Base-by-base conservation (phyloP, 2,797 vertebrate species). In the Peromyscus attwateri region DNA sequence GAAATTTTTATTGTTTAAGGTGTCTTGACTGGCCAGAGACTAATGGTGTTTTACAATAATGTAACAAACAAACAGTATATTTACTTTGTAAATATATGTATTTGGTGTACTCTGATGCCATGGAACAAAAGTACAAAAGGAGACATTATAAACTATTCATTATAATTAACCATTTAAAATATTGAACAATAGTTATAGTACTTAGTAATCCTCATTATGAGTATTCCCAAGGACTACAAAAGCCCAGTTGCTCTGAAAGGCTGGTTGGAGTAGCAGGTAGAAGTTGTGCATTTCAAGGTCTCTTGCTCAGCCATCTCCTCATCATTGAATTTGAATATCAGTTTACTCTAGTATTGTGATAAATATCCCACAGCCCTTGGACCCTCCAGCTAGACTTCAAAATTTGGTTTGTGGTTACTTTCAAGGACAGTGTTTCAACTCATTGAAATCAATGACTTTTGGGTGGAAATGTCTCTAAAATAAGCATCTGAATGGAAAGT, bases 291-390 rank as follows among this genome's bases (percentile, higher is more conserved):
- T 91, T 88, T 91, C 79, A 89, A 66, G 17, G 25, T 73, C 82
- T 82, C 6, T 52, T 76, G 55, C 6, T 92, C 34, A 82, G 43
- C 34, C 1, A 14, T 87, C 4, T 80, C 40, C 11, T 95, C 93
- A 40, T 17, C 12, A 70, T 68, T 97, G 88, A 71, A 91, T 2
- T 77, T 83, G n/a, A 89, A 79, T 55, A 92, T 93, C 71, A 84
- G 37, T 91, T 85, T 92, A 93, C 37, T 40, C 64, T 73, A 52
- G 70, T 84, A 73, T 79, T 62, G 4, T 23, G 13, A 66, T 80
- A n/a, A 88, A 81, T 8, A 91, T 14, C 4, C 57, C 25, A 27
- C 4, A 71, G 23, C 6, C 9, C 29, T 82, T 89, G 12, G 52
- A 37, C 2, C 8, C 52, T 83, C 10, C 71, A 79, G 29, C 34